phyloP scores from a whole-genome alignment of 92 coral and sea anemone genomes.

The Zoanthus sansibaricus region DNA sequence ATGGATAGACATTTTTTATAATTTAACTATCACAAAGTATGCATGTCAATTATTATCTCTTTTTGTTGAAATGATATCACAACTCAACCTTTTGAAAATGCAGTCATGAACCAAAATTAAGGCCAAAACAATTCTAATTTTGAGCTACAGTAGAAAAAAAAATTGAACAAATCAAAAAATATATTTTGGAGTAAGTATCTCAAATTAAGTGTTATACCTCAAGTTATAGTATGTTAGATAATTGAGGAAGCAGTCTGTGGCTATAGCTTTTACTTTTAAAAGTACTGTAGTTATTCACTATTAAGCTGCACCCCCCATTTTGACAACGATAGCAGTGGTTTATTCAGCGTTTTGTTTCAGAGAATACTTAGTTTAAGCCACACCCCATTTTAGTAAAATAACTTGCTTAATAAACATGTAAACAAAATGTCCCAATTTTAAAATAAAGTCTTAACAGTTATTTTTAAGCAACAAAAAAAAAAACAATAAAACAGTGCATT shows the following conservation, averaged over 20 bases:
- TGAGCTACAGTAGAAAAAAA: not conserved
- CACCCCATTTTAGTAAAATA: not conserved
- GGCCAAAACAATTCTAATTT: not conserved
- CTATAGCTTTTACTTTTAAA: not conserved
- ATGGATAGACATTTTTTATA: not conserved
- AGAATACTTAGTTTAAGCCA: not conserved
- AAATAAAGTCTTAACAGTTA: not conserved
- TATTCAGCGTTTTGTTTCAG: not conserved
- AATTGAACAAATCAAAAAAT: not conserved
- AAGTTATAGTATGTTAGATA: slow-evolving; percentile 1
- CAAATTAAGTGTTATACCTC: not conserved
- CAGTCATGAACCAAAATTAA: slow-evolving; percentile 13
- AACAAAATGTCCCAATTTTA: not conserved
- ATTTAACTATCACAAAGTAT: not conserved
- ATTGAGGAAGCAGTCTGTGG: not conserved
- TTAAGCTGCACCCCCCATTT: not conserved
- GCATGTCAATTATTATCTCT: not conserved
- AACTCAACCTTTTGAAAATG: slow-evolving; percentile 7
- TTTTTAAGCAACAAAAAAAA: not conserved
- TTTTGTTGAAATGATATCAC: not conserved
- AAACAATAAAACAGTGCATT: not conserved
- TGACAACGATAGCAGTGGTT: not conserved
- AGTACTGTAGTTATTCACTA: not conserved
- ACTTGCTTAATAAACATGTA: not conserved
- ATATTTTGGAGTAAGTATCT: not conserved